Percentiles rank a stretch among this genome's conserved stretches.
Conservation (phyloP, 2,888 invertebrate species). For the Patella caerulea region DNA sequence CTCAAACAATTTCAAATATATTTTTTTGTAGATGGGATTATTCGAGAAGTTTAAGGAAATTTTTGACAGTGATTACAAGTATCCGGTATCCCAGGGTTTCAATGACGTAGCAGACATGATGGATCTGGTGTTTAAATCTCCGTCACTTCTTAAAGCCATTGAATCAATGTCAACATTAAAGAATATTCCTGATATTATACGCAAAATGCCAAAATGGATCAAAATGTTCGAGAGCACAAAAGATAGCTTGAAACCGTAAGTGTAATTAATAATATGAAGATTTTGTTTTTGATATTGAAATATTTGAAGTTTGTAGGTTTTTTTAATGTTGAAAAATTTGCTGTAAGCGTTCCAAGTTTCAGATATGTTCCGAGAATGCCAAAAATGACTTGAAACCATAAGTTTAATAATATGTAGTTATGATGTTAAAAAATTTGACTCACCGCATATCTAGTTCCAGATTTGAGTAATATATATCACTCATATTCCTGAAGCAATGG, state of each 20-base stretch:
- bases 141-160: conserved; percentile 35
- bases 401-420: too few species aligned
- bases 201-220: conserved; percentile 35
- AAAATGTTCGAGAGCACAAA: conserved; percentile 3
- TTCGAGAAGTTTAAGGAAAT: conserved; percentile 35
- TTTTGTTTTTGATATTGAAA: too few species aligned
- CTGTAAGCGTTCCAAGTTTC: too few species aligned
- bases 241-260: conserved; percentile 15
- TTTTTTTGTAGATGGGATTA: conserved; percentile 26
- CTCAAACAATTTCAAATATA: too few species aligned
- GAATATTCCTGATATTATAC: conserved; percentile 36
- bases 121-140: conserved; percentile 45
- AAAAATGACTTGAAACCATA: too few species aligned
- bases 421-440: too few species aligned
- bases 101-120: conserved; percentile 50
- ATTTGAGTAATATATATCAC: too few species aligned
- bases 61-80: conserved; percentile 16
- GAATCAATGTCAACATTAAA: conserved; percentile 34
- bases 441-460: too few species aligned
- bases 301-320: too few species aligned
- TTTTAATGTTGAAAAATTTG: too few species aligned
- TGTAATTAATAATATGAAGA: not conserved
- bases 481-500: too few species aligned
- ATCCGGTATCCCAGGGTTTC: conserved; percentile 20
- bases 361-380: too few species aligned